phyloP scores from a whole-genome alignment of 2,888 invertebrate species.

The Alloscopus bannaensis region DNA sequence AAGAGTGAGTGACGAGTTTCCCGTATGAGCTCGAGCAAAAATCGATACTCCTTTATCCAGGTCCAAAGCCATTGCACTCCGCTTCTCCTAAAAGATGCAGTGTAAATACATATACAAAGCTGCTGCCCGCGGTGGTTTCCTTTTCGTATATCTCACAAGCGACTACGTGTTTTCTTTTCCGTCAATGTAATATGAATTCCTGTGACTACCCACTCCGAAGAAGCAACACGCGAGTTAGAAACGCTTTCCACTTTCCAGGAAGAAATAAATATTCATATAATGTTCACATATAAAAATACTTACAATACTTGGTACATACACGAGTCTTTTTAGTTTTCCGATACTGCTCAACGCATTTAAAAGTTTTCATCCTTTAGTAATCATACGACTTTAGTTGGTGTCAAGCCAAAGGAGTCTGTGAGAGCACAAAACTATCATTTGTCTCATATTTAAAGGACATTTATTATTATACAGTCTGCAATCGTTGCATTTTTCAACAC shows the following conservation, averaged over 20 bases:
- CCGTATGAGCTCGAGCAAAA: slow-evolving; percentile 54
- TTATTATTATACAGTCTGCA: no score
- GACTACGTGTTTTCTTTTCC: no score
- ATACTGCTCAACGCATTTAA: not conserved
- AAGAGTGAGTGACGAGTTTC: slow-evolving; percentile 44
- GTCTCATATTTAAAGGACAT: no score
- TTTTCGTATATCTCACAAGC: not conserved
- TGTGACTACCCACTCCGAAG: not conserved
- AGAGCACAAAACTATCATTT: no score
- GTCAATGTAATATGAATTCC: no score
- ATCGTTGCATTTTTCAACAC: no score
- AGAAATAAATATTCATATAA: slow-evolving; percentile 7
- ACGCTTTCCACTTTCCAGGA: slow-evolving; percentile 8
- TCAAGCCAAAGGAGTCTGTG: no score
- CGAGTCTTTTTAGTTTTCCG: not conserved
- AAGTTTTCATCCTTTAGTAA: no score
- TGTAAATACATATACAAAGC: slow-evolving; percentile 11
- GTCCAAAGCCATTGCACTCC: slow-evolving; percentile 63
- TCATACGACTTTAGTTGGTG: no score
- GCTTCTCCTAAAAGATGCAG: slow-evolving; percentile 50
- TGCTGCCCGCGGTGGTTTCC: slow-evolving; percentile 22
- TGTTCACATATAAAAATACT: no score
- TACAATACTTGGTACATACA: no score
- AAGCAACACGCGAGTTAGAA: not conserved
- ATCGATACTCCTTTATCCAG: slow-evolving; percentile 64